A percentile compares a stretch with the other conserved stretches of the same genome.
These are phyloP conservation scores for Augochlora pura DNA, from an alignment of 1,140 invertebrate genomes.

Conservation along the genomic window DNA sequence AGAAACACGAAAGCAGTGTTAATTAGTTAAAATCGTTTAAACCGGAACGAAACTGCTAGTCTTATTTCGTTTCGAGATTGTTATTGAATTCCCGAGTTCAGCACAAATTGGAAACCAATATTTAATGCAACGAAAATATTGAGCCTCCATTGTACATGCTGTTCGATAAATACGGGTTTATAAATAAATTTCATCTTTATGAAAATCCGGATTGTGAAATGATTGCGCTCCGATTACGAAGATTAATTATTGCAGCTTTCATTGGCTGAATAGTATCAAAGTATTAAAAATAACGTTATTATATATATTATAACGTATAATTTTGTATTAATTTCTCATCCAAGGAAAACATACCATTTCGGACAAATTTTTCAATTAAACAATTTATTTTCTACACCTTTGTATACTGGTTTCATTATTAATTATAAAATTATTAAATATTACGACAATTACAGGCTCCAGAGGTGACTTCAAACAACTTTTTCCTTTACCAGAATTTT, in stretches of 20 bases:
- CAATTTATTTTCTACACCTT: no score
- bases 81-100: not conserved
- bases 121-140: not conserved
- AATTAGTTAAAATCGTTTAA: not conserved
- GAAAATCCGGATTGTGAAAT: not conserved
- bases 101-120: not conserved
- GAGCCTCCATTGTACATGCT: not conserved
- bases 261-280: not conserved
- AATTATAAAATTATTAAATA: no score
- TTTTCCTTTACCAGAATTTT: no score
- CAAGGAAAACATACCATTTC: no score
- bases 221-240: not conserved
- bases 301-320: no score
- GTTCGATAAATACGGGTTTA: not conserved
- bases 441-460: no score
- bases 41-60: not conserved
- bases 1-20: not conserved
- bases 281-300: not conserved
- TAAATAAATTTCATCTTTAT: no score
- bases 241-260: not conserved
- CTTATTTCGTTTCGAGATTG: not conserved
- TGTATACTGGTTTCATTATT: no score
- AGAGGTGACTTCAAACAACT: no score
- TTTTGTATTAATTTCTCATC: no score
- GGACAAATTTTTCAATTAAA: no score